These are phyloP conservation scores for Anneissia japonica DNA, from an alignment of 35 echinoderm and acorn worm genomes.

Conservation along the genomic window DNA sequence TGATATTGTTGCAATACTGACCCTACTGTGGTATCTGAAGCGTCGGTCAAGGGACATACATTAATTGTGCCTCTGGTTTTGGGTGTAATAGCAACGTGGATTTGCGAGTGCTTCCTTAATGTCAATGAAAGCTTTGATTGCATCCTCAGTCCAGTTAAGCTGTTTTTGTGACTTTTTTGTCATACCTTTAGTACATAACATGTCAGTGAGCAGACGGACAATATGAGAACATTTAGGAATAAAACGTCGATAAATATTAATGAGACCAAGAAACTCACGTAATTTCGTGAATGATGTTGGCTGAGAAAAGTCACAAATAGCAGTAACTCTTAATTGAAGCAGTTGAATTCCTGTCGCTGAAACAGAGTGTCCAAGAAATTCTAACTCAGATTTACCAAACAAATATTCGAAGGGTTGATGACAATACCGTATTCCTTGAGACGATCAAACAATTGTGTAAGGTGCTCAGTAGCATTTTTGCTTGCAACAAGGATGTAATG, in stretches of 20 bases:
- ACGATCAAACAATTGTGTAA: constrained; percentile 21
- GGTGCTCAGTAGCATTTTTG: constrained; percentile 10
- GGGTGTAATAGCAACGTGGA: not conserved
- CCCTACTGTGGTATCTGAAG: constrained; percentile 16
- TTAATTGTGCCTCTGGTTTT: not conserved
- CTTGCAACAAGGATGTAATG: constrained; percentile 11
- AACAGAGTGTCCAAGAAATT: constrained; percentile 4
- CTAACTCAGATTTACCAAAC: constrained; percentile 1
- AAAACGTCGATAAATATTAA: constrained; percentile 29
- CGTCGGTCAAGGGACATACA: constrained; percentile 8
- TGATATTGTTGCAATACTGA: constrained; percentile 2
- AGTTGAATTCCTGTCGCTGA: not conserved
- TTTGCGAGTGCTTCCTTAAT: not conserved
- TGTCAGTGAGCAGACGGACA: not conserved
- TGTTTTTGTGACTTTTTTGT: constrained; percentile 7
- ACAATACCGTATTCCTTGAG: constrained; percentile 26
- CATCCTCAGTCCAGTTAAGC: not conserved
- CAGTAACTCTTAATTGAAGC: not conserved
- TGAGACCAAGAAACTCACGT: constrained; percentile 33
- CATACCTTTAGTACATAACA: not conserved
- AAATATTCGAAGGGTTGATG: constrained; percentile 17
- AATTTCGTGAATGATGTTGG: constrained; percentile 16
- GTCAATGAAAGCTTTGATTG: not conserved
- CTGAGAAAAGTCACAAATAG: not conserved
- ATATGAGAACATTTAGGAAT: constrained; percentile 16